phyloP scores from a whole-genome alignment of 2,113 vertebrate species.

The Stigmatopora argus region DNA sequence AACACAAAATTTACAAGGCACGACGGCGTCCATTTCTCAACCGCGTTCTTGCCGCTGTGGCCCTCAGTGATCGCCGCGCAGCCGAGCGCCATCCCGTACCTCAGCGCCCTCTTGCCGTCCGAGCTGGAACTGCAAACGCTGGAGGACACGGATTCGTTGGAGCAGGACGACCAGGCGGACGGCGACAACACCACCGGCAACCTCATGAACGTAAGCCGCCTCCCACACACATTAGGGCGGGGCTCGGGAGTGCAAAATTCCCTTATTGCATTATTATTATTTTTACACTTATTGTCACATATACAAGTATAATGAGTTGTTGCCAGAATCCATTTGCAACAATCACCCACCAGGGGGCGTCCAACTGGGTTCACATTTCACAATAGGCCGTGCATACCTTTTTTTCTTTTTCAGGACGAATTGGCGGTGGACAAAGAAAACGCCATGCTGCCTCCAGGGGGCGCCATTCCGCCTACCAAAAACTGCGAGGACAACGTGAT shows the following conservation, averaged over 20 bases:
- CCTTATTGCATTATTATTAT: too few species aligned
- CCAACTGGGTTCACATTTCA: too few species aligned
- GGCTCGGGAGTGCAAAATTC: too few species aligned
- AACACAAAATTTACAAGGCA: too few species aligned
- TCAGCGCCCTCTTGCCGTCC: slow-evolving; percentile 91
- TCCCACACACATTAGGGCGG: not conserved
- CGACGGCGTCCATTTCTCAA: too few species aligned
- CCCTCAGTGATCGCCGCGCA: slow-evolving; percentile 86
- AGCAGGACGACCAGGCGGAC: slow-evolving; percentile 96
- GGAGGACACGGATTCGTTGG: slow-evolving; percentile 95
- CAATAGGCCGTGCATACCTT: too few species aligned
- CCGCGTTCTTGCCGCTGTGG: not conserved
- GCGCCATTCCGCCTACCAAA: slow-evolving; percentile 74
- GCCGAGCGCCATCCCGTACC: slow-evolving; percentile 85
- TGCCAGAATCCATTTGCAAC: too few species aligned
- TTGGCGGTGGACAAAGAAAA: slow-evolving; percentile 89
- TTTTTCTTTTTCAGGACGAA: slow-evolving; percentile 76
- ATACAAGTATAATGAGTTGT: too few species aligned
- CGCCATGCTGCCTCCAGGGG: slow-evolving; percentile 81
- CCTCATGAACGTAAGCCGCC: slow-evolving; percentile 67
- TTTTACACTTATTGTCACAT: too few species aligned
- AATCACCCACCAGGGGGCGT: too few species aligned
- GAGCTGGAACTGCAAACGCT: slow-evolving; percentile 93
- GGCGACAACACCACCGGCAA: slow-evolving; percentile 82
- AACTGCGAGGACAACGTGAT: slow-evolving; percentile 85